Percentiles rank a stretch among this genome's conserved stretches.
phyloP scores from a whole-genome alignment of 2,888 invertebrate genomes.

The Heliconius hortense region DNA sequence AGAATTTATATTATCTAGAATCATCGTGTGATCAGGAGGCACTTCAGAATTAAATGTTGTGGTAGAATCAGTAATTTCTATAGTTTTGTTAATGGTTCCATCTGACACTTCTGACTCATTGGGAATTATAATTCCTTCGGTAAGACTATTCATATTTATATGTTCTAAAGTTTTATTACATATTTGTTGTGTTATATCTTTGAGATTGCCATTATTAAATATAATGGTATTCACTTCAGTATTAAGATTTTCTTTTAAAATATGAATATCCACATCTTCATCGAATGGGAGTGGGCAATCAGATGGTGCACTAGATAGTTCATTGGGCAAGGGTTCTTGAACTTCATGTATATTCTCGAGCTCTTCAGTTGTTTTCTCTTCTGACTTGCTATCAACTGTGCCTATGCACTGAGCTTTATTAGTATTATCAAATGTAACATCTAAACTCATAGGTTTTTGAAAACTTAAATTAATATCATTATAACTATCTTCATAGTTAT shows the following conservation, averaged over 20 bases:
- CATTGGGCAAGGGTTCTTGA: slow-evolving; percentile 26
- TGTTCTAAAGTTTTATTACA: not conserved
- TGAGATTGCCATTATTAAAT: not conserved
- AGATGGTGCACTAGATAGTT: slow-evolving; percentile 33
- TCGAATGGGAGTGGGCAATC: slow-evolving; percentile 35
- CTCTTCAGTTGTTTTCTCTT: slow-evolving; percentile 7
- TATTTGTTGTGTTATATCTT: slow-evolving; percentile 1
- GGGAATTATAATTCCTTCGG: not conserved
- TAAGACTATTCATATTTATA: not conserved
- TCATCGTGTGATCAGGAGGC: not conserved
- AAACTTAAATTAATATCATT: not conserved
- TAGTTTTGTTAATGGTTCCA: not conserved
- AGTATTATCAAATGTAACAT: not conserved
- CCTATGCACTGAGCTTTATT: not conserved
- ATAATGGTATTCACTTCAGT: not conserved
- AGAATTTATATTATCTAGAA: not conserved
- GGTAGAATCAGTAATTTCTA: not conserved
- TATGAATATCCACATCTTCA: slow-evolving; percentile 30
- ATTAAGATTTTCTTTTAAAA: not conserved
- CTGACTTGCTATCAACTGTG: not conserved
- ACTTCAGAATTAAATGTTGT: not conserved
- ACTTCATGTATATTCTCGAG: not conserved
- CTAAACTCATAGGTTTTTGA: not conserved
- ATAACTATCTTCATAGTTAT: not conserved
- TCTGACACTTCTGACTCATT: not conserved